These are phyloP conservation scores for Syrmaticus mikado DNA, from an alignment of 2,113 vertebrate species.

Conservation along the genomic window DNA sequence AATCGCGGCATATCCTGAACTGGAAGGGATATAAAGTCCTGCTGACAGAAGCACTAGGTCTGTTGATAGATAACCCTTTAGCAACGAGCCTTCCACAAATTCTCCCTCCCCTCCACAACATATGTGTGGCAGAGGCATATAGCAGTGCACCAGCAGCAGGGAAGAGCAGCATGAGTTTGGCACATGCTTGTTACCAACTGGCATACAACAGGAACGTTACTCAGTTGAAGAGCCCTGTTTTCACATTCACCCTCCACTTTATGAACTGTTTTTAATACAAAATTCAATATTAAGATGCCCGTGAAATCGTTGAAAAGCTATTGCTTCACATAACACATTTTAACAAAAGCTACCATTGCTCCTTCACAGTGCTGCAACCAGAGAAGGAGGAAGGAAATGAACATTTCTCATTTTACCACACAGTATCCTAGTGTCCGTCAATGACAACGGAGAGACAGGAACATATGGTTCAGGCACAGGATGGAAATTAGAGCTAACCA, in stretches of 20 bases:
- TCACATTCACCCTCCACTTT: not conserved
- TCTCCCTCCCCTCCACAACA: not conserved
- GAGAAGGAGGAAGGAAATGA: not conserved
- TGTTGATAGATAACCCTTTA: not conserved
- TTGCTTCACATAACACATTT: not conserved
- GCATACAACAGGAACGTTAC: not conserved
- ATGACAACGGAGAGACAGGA: not conserved
- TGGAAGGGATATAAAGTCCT: not conserved
- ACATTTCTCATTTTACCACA: not conserved
- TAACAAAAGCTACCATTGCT: not conserved
- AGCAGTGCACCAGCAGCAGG: rapidly evolving
- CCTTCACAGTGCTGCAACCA: not conserved
- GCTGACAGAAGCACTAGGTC: not conserved
- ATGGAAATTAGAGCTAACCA: not conserved
- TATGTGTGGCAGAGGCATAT: not conserved
- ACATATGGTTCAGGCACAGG: not conserved
- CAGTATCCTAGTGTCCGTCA: not conserved
- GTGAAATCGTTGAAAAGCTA: not conserved
- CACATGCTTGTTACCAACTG: not conserved
- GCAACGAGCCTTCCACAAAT: not conserved
- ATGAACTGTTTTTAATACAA: not conserved
- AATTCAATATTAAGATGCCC: not conserved
- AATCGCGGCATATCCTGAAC: not conserved
- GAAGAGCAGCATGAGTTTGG: not conserved
- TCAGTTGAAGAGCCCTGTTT: not conserved